A percentile compares a stretch with the other conserved stretches of the same genome.
Evolutionary conservation across 2,113 vertebrate genomes (phyloP).

Genomic region (Pterocles orientalis): DNA sequence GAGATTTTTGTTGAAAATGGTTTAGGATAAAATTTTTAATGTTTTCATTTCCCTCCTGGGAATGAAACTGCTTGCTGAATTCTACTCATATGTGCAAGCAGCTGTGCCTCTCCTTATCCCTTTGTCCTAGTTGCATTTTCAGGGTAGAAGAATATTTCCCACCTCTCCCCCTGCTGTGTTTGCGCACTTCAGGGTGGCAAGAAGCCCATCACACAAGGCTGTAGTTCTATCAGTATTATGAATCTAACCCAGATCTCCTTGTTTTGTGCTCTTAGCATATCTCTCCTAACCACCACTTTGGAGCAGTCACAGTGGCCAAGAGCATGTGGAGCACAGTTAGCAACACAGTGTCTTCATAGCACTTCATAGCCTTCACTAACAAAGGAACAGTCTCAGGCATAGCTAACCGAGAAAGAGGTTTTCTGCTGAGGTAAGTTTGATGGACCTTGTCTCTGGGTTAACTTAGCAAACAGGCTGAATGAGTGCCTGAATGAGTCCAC

Average conservation of each 20-base stretch:
- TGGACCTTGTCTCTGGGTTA: neutral
- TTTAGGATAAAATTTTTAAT: neutral
- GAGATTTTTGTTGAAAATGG: neutral
- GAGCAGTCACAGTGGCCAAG: neutral
- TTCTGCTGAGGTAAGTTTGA: neutral
- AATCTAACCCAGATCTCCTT: neutral
- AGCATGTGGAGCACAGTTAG: neutral
- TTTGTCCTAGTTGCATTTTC: neutral
- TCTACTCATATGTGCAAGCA: neutral
- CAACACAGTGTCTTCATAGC: neutral
- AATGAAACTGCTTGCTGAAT: neutral
- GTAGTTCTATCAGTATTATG: neutral
- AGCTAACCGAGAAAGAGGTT: neutral
- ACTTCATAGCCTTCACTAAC: neutral
- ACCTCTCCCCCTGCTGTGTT: fast-evolving
- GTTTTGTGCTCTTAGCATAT: neutral
- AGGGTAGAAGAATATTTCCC: neutral
- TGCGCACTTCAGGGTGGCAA: neutral
- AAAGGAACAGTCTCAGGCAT: neutral
- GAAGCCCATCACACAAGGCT: neutral
- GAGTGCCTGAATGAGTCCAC: neutral
- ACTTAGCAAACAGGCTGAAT: neutral
- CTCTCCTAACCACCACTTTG: neutral
- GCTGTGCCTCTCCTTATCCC: neutral
- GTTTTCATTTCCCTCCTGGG: neutral